Evolutionary conservation across 2,797 vertebrate species (phyloP).

Genomic region (Chaenodraco wilsoni): DNA sequence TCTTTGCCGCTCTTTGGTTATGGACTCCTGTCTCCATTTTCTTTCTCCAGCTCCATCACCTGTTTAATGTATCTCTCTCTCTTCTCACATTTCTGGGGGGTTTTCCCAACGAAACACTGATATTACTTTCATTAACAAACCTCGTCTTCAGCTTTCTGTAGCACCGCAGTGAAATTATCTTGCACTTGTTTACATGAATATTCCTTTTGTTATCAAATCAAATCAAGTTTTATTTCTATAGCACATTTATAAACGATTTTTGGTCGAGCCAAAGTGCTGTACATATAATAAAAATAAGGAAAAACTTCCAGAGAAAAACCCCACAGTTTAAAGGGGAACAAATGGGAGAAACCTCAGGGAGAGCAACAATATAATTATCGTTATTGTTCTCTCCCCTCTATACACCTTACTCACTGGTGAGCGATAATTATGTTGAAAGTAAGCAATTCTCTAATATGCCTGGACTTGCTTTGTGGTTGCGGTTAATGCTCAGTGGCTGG

Average conservation of each 20-base stretch:
- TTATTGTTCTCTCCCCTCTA: constrained; percentile 18
- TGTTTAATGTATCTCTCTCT: constrained; percentile 24
- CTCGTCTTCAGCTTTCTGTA: background rate
- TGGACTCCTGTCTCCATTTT: constrained; percentile 39
- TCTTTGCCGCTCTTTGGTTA: constrained; percentile 46
- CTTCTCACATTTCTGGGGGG: constrained; percentile 1
- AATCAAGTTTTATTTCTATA: too few species aligned
- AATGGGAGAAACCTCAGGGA: too few species aligned
- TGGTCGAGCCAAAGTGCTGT: too few species aligned
- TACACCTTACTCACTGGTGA: constrained; percentile 10
- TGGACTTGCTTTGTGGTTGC: constrained; percentile 24
- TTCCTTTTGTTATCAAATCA: background rate
- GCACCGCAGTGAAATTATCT: constrained; percentile 17
- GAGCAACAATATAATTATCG: too few species aligned
- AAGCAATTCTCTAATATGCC: constrained; percentile 23
- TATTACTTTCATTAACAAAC: too few species aligned
- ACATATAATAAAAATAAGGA: too few species aligned
- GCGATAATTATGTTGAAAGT: constrained; percentile 30
- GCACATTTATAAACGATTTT: too few species aligned
- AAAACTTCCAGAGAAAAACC: too few species aligned
- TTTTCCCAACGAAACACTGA: too few species aligned
- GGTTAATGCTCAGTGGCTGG: constrained; percentile 30
- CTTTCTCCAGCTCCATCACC: constrained; percentile 27
- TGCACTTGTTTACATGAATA: constrained; percentile 8
- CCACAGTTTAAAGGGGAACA: too few species aligned